Conservation (phyloP, 2,797 vertebrate species). For the Coluber constrictor region DNA sequence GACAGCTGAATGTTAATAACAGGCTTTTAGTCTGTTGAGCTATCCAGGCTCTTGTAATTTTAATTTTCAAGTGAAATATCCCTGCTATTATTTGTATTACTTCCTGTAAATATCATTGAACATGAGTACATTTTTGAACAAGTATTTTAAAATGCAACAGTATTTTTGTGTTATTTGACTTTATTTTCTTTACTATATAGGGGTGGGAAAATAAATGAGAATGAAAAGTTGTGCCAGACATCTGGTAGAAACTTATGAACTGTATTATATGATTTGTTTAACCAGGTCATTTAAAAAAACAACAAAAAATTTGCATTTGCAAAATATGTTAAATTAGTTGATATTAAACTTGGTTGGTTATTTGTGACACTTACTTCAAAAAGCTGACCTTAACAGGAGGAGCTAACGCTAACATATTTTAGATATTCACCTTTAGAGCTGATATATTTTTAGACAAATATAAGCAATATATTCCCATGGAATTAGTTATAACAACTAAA, state of each 20-base stretch:
- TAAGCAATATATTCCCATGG: background rate
- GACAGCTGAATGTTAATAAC: too few relatives aligned
- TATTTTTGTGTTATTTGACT: background rate
- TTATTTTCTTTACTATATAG: background rate
- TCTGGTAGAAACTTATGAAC: background rate
- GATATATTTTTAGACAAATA: background rate
- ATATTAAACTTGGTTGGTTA: background rate
- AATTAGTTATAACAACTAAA: background rate
- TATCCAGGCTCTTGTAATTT: background rate
- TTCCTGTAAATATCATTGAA: background rate
- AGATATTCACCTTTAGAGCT: background rate
- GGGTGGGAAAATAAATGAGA: background rate
- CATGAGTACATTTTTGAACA: background rate
- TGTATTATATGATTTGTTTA: background rate
- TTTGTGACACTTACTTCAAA: background rate
- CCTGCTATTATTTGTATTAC: background rate
- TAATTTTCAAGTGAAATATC: background rate
- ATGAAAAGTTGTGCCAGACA: background rate
- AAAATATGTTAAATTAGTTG: background rate
- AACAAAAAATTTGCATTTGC: background rate
- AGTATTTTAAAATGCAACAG: background rate
- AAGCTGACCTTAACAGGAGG: background rate
- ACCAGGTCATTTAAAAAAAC: background rate
- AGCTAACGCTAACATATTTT: background rate
- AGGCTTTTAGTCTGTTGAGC: too few relatives aligned